Conservation (phyloP, 2,888 invertebrate species). For the Sesamia inferens region DNA sequence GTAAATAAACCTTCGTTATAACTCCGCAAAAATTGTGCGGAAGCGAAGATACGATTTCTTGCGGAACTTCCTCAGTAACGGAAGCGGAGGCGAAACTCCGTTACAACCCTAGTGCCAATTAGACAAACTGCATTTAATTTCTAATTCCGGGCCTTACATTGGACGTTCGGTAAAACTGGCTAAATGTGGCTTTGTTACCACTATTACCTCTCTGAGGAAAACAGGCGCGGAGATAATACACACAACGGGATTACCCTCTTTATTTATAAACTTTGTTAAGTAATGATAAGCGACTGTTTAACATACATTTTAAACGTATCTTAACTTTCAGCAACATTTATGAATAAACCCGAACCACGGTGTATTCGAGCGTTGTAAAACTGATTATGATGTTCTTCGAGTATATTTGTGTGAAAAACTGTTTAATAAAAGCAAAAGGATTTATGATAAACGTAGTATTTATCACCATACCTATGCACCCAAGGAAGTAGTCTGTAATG, state of each 20-base stretch:
- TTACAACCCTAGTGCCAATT: too few relatives aligned
- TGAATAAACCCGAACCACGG: background rate
- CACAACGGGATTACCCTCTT: too few relatives aligned
- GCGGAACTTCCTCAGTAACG: too few relatives aligned
- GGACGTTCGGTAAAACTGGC: background rate
- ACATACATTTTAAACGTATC: background rate
- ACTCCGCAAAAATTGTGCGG: too few relatives aligned
- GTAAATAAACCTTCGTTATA: too few relatives aligned
- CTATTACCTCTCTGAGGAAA: too few relatives aligned
- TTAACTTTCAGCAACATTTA: background rate
- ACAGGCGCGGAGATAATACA: too few relatives aligned
- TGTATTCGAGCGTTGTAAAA: background rate
- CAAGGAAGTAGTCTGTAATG: conserved; percentile 30
- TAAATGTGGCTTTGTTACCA: background rate
- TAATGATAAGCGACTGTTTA: background rate
- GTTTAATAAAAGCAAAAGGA: too few relatives aligned
- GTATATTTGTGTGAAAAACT: background rate
- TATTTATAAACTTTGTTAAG: background rate
- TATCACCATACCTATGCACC: conserved; percentile 11
- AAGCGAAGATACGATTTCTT: too few relatives aligned
- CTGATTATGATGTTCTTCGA: background rate
- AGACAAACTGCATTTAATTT: background rate
- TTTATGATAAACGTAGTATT: too few relatives aligned
- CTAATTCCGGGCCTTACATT: background rate
- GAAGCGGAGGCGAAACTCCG: too few relatives aligned